Base-by-base conservation (phyloP, 2,888 invertebrate genomes). In the Drosophila koepferae region DNA sequence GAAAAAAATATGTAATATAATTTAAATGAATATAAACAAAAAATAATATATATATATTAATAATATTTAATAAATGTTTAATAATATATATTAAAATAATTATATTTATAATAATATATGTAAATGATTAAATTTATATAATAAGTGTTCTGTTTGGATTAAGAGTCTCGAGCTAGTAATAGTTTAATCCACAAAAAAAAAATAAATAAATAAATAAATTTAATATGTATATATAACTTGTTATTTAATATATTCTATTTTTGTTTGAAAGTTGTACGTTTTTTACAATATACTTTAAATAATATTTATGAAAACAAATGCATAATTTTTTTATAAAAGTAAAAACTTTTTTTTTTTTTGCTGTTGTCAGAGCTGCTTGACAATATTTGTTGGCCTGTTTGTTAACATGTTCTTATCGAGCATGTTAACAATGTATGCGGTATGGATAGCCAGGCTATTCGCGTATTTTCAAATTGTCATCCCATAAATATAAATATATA, bases 381-480 rank as follows among this genome's bases (percentile, higher is more conserved):
- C 41, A 40, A 10, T 31, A 56, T 36, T 43, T 16, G 20, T 8
- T 28, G 49, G 43, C 43, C 53, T 53, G 53, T 34, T 44, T 60
- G 54, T 23, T 31, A 56, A 41, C 40, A 38, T 18, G 49, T 56
- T 61, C 69, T 61, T 81, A 67, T 83, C 72, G 28, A 64, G 56
- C 58, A 56, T 82, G 78, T 87, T 80, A 80, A 82, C 88, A 87
- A 78, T 85, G 73, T 72, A 74, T 72, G 63, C 78, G 63, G 56
- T 55, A 20, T 23, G 40, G 63, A 16, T 58, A 38, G 56, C 66
- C 74, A 68, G 72, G 69, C 62, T 66, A 63, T 78, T 72, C 68
- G 31, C 72, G 71, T 64, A 73, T 72, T 70, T 73, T 65, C 44
- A 41, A 46, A 63, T 65, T 65, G 65, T 51, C 49, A 70, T 77